Evolutionary conservation across 2,888 invertebrate genomes (phyloP), one percentile per base, ranked within the genome.

Genomic region (Archaeoteleia sp.): DNA sequence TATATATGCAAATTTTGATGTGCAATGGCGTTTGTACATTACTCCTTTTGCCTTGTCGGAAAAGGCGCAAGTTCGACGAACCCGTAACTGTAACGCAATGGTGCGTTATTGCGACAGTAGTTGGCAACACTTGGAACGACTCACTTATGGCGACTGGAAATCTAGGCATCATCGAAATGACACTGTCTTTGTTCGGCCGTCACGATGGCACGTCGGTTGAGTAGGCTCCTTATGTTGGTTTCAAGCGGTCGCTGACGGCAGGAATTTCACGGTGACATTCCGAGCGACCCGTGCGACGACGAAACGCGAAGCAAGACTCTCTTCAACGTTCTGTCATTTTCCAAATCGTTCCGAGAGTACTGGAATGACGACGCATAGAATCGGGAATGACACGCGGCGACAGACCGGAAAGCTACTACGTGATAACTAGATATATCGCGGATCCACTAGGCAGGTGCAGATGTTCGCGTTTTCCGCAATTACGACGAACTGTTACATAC

Each of bases 321-420:
- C 53, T 61, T 57, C 57, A 54, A 60, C 67, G 65, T 61, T 66
- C 48, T 65, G 53, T 67, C 66, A 68, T 63, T 61, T 65, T 43
- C 65, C 70, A 70, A 70, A 67, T 62, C 62, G 67, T 46, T 61
- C 53, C 34, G 40, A 68, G 71, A 58, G 45, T 53, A 32, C 42
- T 53, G 67, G 68, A 73, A 73, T 70, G 72, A 70, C 63, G 55
- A 54, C 69, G 73, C 77, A 63, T 68, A 67, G 74, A 79, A 78
- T 79, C 74, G 66, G 73, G 69, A 73, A 79, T 79, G 75, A 77
- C 76, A 76, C 53, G 61, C 70, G 60, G 51, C 42, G 66, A 60
- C 43, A 67, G 54, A 67, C 62, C 70, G 58, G 54, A 70, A 74
- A 69, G 71, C 54, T 45, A 55, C 61, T 43, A 49, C 54, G 42